These are phyloP conservation scores for Pomatorhinus ruficollis DNA, from an alignment of 2,113 vertebrate species.

Conservation along the genomic window DNA sequence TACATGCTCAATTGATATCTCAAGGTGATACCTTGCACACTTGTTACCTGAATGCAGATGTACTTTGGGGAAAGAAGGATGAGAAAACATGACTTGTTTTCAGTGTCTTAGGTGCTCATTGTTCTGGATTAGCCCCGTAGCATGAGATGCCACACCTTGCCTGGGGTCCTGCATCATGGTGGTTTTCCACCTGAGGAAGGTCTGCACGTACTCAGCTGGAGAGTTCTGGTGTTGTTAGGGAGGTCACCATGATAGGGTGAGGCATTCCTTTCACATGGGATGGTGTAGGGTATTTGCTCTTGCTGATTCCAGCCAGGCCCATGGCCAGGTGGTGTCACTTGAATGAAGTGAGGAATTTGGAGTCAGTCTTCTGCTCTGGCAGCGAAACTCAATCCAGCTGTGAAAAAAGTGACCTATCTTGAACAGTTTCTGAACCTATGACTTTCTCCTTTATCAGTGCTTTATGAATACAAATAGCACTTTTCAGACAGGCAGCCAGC, in stretches of 20 bases:
- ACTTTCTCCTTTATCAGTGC: neutral
- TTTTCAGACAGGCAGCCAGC: neutral
- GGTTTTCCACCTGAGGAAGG: neutral
- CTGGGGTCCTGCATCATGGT: accelerated
- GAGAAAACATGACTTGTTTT: neutral
- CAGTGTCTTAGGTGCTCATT: neutral
- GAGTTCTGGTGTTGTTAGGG: neutral
- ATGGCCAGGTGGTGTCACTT: accelerated
- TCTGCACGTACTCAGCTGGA: neutral
- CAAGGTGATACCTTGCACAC: neutral
- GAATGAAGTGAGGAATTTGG: neutral
- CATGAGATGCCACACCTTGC: neutral
- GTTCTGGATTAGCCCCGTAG: neutral
- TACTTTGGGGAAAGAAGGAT: neutral
- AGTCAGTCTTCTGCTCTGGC: neutral
- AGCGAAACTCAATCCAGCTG: neutral
- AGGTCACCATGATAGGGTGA: neutral
- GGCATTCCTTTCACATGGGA: neutral
- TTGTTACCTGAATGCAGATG: neutral
- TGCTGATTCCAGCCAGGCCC: neutral
- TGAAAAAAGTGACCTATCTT: neutral
- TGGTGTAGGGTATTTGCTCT: neutral
- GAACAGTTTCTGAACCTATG: neutral
- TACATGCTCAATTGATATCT: neutral
- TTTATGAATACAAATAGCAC: neutral